Evolutionary conservation across 2,113 vertebrate genomes (phyloP), one percentile per base, ranked within the genome.

Genomic region (Nothobranchius furzeri): DNA sequence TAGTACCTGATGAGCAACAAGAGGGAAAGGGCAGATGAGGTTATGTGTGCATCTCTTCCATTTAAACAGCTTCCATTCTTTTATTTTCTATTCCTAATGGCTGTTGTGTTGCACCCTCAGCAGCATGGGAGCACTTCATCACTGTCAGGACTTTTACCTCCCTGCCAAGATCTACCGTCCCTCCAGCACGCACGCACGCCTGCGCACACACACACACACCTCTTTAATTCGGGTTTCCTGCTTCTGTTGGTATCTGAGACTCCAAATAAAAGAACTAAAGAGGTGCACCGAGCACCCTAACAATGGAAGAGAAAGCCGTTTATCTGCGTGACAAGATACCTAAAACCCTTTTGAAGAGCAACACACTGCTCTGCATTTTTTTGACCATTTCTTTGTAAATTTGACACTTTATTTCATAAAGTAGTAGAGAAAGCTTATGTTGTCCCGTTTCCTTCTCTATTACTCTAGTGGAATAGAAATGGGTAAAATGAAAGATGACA

Each of bases 1-100:
- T 94, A 94, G 70, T 93, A 94, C 72, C 93, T 94, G 85, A 47
- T 48, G 36, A 30, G 36, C 36, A 53, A 12, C 46, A 14, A 73
- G 30, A 59, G 40, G 9, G 35, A 42, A 50, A 47, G 37, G 35
- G 37, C 4, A 52, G 47, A 52, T 24, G 13, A 55, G 35, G 35
- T 55, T 45, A 14, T 46, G 53, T 12, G n/a, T 64, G 60, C 17
- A 9, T 72, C 42, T 60, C 12, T 56, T 51, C 54, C 49, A 15
- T 65, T 57, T 64, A 10, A 65, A 65, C 30, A 58, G 55, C 42
- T n/a, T 43, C 54, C 24, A 12, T 52, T 53, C 49, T 49, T 30
- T 6, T 49, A 7, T 48, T 2, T 37, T 67, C 13, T 58, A 4
- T 64, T 67, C 14, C 54, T 56, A 15, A 9, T 46, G 67, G 76